These are phyloP conservation scores for Pachycephus smyrnensis DNA, from an alignment of 2,888 invertebrate species.

Conservation along the genomic window DNA sequence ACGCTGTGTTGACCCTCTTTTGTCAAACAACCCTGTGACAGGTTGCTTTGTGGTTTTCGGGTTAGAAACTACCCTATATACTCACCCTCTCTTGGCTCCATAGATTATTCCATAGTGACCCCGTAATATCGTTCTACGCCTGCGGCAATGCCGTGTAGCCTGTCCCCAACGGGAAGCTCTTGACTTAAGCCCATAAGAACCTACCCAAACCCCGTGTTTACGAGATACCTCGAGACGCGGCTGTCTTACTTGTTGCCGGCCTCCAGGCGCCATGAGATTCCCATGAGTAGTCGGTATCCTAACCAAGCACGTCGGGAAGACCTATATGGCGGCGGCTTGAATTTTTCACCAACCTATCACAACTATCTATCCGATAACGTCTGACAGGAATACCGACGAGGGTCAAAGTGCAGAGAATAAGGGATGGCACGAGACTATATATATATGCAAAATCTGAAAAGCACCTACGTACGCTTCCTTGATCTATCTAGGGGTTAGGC, in stretches of 20 bases:
- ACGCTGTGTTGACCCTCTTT: background rate
- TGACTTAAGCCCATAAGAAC: background rate
- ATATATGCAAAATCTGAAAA: background rate
- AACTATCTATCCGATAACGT: background rate
- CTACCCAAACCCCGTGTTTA: background rate
- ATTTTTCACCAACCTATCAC: background rate
- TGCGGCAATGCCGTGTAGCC: background rate
- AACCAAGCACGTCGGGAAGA: background rate
- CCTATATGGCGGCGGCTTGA: background rate
- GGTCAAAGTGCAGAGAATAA: background rate
- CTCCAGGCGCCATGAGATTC: background rate
- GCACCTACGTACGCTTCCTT: background rate
- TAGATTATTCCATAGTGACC: background rate
- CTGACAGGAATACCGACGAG: background rate
- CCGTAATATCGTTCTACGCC: background rate
- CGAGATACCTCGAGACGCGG: background rate
- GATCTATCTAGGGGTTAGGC: background rate
- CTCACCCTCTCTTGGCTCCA: background rate
- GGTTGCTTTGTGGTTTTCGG: background rate
- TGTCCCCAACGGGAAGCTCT: background rate
- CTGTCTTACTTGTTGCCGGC: background rate
- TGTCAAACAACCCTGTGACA: background rate
- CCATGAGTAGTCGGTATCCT: background rate
- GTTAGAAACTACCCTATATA: background rate
- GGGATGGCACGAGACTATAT: background rate